Evolutionary conservation across 2,113 vertebrate genomes (phyloP), one percentile per base, ranked within the genome.

Genomic region (Odocoileus virginianus): DNA sequence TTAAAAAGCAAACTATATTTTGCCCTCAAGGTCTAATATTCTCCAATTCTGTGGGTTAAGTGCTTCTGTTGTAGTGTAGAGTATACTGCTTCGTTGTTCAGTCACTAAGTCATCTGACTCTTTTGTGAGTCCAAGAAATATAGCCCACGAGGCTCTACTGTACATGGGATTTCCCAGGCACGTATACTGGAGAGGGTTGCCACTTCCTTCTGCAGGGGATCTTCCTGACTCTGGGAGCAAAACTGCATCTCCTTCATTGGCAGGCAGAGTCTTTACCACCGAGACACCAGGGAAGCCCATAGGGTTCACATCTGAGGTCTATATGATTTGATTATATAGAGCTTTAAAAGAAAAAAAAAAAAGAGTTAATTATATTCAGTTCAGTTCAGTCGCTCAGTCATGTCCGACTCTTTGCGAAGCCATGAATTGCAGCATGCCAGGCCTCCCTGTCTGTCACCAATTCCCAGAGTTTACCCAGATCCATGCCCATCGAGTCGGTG

Each of bases 41-140:
- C 79, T 85, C 54, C 60, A 64, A 92, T 74, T 55, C 40, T 89
- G 1, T 64, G 8, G 23, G 14, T 85, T 97, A 88, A 95, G 4
- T 64, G 28, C 6, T 85, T 12, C 27, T 93, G 57, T 57, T 98
- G 27, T 28, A 89, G 5, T 60, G 33, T 12, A 27, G 28, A 6
- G 23, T 40, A 79, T 27, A 79, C 23, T 43, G 23, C 23, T 27
- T 43, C 11, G 21, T 43, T 43, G 12, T 76, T 76, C 25, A 43
- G 71, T 43, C 6, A 7, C 40, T 76, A 76, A 43, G 71, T 43
- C 23, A 27, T 76, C 23, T 27, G 40, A 43, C 13, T 27, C 71
- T 43, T 76, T 74, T 76, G 40, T 76, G 71, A 43, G 23, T 43
- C 40, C 40, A 76, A 25, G 40, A 43, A 76, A 43, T 76, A 43